phyloP scores from a whole-genome alignment of 2,113 vertebrate genomes.

The Microcebus murinus region DNA sequence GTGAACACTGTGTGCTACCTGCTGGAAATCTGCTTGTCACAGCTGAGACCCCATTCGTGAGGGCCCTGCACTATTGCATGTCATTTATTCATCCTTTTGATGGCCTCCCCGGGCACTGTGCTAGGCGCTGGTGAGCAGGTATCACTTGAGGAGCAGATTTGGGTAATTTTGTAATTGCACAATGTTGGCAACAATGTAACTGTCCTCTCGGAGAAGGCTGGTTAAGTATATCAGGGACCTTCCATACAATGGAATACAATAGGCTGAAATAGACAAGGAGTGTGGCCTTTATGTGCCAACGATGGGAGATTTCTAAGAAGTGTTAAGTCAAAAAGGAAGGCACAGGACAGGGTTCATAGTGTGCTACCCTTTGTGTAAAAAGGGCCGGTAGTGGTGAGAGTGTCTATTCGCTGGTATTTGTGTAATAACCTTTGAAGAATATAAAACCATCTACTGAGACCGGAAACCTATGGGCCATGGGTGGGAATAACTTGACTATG shows the following conservation, averaged over 20 bases:
- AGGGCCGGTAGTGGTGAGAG: rapidly evolving
- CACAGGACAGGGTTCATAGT: rapidly evolving
- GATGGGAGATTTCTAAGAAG: not conserved
- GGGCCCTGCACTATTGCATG: rapidly evolving
- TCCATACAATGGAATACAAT: rapidly evolving
- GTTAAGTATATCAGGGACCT: not conserved
- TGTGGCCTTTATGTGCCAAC: rapidly evolving
- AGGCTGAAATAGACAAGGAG: too few relatives aligned
- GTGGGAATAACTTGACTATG: too few relatives aligned
- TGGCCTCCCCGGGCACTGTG: not conserved
- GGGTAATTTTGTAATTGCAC: not conserved
- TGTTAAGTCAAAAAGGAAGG: not conserved
- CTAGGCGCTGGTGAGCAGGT: not conserved
- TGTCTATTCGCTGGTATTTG: not conserved
- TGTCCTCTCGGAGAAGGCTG: not conserved
- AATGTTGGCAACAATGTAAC: not conserved
- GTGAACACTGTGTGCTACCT: too few relatives aligned
- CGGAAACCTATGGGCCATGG: rapidly evolving
- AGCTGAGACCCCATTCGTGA: rapidly evolving
- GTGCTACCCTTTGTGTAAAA: not conserved
- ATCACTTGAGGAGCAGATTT: not conserved
- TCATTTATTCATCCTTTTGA: rapidly evolving
- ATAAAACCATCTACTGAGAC: not conserved
- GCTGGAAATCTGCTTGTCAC: not conserved
- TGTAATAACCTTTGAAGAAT: not conserved